Evolutionary conservation across 2,113 vertebrate species (phyloP), one percentile per base, ranked within the genome.

Genomic region (Eptesicus fuscus): DNA sequence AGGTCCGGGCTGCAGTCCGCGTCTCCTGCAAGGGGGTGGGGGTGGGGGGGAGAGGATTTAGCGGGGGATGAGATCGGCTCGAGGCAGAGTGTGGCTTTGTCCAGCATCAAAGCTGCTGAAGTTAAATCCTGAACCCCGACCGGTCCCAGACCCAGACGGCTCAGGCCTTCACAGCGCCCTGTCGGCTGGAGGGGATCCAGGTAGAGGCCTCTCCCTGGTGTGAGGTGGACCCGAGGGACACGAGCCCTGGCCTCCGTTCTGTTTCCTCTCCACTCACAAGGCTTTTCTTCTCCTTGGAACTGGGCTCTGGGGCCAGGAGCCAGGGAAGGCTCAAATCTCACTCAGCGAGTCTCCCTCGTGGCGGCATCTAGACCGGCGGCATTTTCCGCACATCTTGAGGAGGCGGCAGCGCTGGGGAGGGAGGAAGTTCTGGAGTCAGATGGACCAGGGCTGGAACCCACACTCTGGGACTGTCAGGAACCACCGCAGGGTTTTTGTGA

Each of bases 211-310:
- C 74, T 88, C 32, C 42, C 67, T 56, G 42, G 44, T 0, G 28
- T 1, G 2, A 30, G n/a, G 49, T 10, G 11, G 49, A 61, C 69
- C 73, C 3, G 2, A 73, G 32, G 32, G 44, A 9, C 28, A 3
- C 9, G 0, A 32, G 78, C 32, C 16, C 40, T 9, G 42, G 35
- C 30, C 23, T 95, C 30, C 44, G 28, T 65, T 88, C 79, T 32
- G n/a, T 61, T 51, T 67, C 87, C 28, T 56, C 22, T 59, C n/a
- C 16, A 40, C 22, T 83, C 70, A 32, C 25, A 51, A 63, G 76
- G 74, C 37, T 42, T 83, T 90, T 59, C 12, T 80, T 94, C 88
- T 76, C 83, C 61, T 59, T 56, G 73, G 53, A 25, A 47, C 16
- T 12, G 56, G 63, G 32, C 90, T 51, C 0, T 0, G 25, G 20